These are phyloP conservation scores for Numenius phaeopus DNA, from an alignment of 2,797 vertebrate genomes.

Conservation along the genomic window DNA sequence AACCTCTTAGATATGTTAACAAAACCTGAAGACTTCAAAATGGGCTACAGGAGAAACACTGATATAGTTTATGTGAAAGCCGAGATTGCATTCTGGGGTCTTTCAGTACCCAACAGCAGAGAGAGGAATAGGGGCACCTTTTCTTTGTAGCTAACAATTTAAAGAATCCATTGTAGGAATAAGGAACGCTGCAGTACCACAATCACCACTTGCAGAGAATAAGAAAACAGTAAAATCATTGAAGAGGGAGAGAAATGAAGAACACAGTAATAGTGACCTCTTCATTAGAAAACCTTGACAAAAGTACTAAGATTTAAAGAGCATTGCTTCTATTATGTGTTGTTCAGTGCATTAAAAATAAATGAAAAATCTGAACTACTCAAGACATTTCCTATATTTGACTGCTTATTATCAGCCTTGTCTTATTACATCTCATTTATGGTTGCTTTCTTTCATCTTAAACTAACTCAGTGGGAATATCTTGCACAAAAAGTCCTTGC, in stretches of 20 bases:
- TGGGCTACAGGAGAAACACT: not conserved
- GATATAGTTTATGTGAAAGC: not conserved
- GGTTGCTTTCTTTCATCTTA: not conserved
- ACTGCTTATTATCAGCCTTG: not conserved
- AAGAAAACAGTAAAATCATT: not conserved
- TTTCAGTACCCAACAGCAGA: not conserved
- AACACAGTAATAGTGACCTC: not conserved
- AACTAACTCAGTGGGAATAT: not conserved
- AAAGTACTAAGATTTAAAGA: constrained; percentile 11
- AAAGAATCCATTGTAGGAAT: not conserved
- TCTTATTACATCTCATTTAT: not conserved
- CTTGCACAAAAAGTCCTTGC: constrained; percentile 8
- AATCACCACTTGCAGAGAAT: not conserved
- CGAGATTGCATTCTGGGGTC: not conserved
- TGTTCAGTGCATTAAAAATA: constrained; percentile 1
- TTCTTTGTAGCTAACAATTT: not conserved
- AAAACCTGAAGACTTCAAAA: constrained; percentile 34
- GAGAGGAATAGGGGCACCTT: not conserved
- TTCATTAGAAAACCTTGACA: not conserved
- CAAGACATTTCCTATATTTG: not conserved
- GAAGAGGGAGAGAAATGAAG: not conserved
- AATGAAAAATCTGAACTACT: not conserved
- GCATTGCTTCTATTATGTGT: not conserved
- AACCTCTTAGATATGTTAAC: not conserved
- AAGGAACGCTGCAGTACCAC: not conserved